Evolutionary conservation across 2,797 vertebrate genomes (phyloP).

Genomic region (Pseudopleuronectes americanus): DNA sequence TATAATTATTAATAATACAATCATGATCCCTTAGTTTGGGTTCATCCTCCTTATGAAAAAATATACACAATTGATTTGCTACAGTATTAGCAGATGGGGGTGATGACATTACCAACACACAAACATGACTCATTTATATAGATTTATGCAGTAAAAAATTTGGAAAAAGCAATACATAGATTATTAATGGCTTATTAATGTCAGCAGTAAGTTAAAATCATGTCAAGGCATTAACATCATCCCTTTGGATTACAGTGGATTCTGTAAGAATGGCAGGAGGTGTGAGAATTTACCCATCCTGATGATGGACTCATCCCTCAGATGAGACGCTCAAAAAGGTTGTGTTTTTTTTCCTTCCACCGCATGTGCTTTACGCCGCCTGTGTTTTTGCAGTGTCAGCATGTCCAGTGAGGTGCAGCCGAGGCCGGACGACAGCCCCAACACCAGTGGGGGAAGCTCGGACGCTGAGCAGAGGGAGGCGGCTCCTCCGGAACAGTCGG

Average conservation of each 20-base stretch:
- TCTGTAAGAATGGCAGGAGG: no score
- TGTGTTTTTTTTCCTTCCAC: neutral
- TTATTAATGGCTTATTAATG: neutral
- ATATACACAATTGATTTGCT: no score
- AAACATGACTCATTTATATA: neutral
- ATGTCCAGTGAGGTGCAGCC: slow-evolving; percentile 94
- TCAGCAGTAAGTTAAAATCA: neutral
- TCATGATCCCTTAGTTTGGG: neutral
- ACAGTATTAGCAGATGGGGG: neutral
- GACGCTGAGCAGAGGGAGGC: slow-evolving; percentile 92
- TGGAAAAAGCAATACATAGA: neutral
- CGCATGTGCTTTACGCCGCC: neutral
- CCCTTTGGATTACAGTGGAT: neutral
- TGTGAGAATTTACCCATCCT: no score
- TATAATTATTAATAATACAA: no score
- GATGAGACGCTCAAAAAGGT: neutral
- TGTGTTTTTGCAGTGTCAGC: slow-evolving; percentile 69
- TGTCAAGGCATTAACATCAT: neutral
- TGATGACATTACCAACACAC: no score
- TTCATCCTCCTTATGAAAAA: neutral
- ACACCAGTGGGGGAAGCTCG: slow-evolving; percentile 94
- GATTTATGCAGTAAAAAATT: no score
- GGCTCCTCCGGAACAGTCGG: slow-evolving; percentile 85
- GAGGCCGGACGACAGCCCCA: slow-evolving; percentile 93
- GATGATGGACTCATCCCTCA: no score